phyloP scores from a whole-genome alignment of 2,888 invertebrate genomes.

The Eilema caniola region DNA sequence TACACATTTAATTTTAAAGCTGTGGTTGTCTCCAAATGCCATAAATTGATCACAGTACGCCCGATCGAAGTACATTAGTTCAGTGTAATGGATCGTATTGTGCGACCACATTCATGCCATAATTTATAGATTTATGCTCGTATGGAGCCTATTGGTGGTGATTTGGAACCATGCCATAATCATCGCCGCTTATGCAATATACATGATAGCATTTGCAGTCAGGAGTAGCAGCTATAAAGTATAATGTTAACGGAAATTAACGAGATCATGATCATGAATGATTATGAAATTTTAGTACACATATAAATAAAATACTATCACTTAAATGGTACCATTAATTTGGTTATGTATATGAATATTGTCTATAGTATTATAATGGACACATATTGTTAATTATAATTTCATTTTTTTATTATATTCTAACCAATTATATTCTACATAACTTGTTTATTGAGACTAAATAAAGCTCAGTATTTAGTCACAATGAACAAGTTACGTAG shows the following conservation, averaged over 20 bases:
- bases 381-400: too few relatives aligned
- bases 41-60: conserved; percentile 44
- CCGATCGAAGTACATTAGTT: conserved; percentile 60
- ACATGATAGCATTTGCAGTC: conserved; percentile 50
- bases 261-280: too few relatives aligned
- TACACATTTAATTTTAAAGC: not conserved
- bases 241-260: not conserved
- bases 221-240: conserved; percentile 20
- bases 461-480: too few relatives aligned
- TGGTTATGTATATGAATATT: too few relatives aligned
- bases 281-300: too few relatives aligned
- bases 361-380: too few relatives aligned
- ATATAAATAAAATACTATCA: too few relatives aligned
- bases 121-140: conserved; percentile 72
- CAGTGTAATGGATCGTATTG: conserved; percentile 73
- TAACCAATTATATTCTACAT: too few relatives aligned
- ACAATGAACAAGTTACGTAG: too few relatives aligned
- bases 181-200: conserved; percentile 52
- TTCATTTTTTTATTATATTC: too few relatives aligned
- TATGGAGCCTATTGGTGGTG: conserved; percentile 60
- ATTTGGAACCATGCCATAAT: conserved; percentile 78
- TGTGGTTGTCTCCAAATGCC: conserved; percentile 29
- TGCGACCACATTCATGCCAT: conserved; percentile 62
- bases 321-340: too few relatives aligned
- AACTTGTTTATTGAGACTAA: too few relatives aligned